A percentile compares a stretch with the other conserved stretches of the same genome.
Conservation (phyloP, 2,888 invertebrate species). For the Trachelus tabidus region DNA sequence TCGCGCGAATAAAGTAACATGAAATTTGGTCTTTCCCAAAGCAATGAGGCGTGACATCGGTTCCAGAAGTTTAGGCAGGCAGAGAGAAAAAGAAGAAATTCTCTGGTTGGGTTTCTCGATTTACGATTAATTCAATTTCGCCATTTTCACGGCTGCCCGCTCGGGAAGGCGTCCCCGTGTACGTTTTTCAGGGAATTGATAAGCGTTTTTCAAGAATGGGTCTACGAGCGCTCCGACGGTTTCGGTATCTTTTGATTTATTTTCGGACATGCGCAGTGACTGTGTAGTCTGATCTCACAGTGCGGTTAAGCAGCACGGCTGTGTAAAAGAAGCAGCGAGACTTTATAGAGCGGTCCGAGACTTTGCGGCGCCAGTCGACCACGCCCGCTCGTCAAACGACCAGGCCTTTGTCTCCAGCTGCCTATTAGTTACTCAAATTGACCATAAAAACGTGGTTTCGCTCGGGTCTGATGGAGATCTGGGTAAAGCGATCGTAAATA, state of each 20-base stretch:
- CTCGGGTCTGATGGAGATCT: conserved; percentile 5
- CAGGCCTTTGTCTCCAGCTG: conserved; percentile 49
- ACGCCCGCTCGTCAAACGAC: conserved; percentile 46
- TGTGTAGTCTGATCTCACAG: background rate
- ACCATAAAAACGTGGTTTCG: conserved; percentile 46
- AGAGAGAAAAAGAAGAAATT: background rate
- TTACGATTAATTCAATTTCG: background rate
- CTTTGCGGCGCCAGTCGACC: conserved; percentile 32
- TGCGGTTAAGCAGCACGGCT: background rate
- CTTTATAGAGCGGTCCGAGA: conserved; percentile 24
- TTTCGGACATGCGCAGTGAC: background rate
- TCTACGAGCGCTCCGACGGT: background rate
- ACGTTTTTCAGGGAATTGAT: background rate
- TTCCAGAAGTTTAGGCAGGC: background rate
- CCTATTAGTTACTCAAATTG: conserved; percentile 55
- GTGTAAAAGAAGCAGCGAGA: background rate
- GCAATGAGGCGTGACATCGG: background rate
- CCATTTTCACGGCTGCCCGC: background rate
- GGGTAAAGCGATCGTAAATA: conserved; percentile 7
- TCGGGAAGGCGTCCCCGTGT: too few species aligned
- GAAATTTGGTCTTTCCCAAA: background rate
- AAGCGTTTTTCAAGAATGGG: background rate
- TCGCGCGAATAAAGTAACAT: background rate
- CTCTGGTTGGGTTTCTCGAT: background rate
- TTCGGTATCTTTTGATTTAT: background rate